phyloP scores from a whole-genome alignment of 2,888 invertebrate genomes.

The Machimus atricapillus region DNA sequence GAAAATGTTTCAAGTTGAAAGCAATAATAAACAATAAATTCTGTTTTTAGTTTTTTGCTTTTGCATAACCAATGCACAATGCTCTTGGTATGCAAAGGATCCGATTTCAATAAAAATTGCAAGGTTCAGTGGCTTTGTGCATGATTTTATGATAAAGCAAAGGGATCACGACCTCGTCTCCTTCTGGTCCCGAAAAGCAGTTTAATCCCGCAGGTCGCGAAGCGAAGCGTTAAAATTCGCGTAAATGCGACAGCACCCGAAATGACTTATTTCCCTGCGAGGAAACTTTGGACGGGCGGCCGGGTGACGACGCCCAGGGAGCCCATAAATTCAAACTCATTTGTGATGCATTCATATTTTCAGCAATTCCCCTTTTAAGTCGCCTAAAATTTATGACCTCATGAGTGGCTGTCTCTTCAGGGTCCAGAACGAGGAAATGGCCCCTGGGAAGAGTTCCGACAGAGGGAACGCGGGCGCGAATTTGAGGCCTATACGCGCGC shows the following conservation, averaged over 20 bases:
- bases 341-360: conserved; percentile 32
- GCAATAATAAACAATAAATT: too few relatives aligned
- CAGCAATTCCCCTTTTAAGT: conserved; percentile 1
- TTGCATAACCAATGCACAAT: too few relatives aligned
- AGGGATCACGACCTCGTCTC: not conserved
- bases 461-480: not conserved
- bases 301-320: not conserved
- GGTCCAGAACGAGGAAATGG: not conserved
- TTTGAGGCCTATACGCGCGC: not conserved
- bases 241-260: not conserved
- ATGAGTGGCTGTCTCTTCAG: not conserved
- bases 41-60: too few relatives aligned
- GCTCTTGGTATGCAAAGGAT: not conserved
- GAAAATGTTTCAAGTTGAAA: too few relatives aligned
- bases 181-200: not conserved
- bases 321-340: conserved; percentile 33
- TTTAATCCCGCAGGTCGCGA: not conserved
- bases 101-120: not conserved
- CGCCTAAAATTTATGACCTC: conserved; percentile 1
- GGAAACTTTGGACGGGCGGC: not conserved
- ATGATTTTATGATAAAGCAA: not conserved
- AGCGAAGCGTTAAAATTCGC: not conserved
- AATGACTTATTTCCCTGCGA: not conserved
- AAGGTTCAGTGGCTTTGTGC: not conserved
- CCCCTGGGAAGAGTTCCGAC: not conserved